Percentiles rank a stretch among this genome's conserved stretches.
These are phyloP conservation scores for Mustela nigripes DNA, from an alignment of 2,113 vertebrate species.

Conservation along the genomic window DNA sequence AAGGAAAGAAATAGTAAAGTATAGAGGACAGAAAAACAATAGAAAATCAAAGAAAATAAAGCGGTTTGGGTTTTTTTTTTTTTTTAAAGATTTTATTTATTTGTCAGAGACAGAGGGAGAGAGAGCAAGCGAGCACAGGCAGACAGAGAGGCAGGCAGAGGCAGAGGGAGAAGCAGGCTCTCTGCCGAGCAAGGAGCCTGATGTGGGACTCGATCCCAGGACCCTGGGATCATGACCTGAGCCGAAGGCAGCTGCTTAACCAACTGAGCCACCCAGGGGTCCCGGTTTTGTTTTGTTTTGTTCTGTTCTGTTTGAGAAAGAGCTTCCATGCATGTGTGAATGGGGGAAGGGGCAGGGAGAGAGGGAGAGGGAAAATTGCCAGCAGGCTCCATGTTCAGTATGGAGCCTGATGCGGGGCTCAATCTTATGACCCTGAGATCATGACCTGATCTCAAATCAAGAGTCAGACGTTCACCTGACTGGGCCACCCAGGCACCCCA, in stretches of 20 bases:
- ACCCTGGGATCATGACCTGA: no score
- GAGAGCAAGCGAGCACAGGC: no score
- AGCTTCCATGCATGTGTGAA: not conserved
- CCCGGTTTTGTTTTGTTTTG: not conserved
- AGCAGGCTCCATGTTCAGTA: not conserved
- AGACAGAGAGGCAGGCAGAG: no score
- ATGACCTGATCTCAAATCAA: not conserved
- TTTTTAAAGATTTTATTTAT: not conserved
- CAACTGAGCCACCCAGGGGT: no score
- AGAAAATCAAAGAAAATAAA: slow-evolving; percentile 33
- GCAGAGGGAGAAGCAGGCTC: no score
- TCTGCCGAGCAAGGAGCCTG: no score
- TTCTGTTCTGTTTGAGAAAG: not conserved
- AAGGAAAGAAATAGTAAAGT: slow-evolving; percentile 34
- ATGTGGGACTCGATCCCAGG: no score
- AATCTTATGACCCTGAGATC: not conserved
- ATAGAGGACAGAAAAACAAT: slow-evolving; percentile 18
- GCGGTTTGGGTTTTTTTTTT: not conserved
- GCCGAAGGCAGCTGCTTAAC: no score
- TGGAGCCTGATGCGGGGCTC: not conserved
- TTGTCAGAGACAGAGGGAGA: no score
- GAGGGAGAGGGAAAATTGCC: not conserved
- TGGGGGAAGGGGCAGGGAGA: not conserved
- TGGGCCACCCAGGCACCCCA: not conserved
- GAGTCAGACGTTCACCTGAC: not conserved